Evolutionary conservation across 2,113 vertebrate species (phyloP).

Genomic region (Perca flavescens): DNA sequence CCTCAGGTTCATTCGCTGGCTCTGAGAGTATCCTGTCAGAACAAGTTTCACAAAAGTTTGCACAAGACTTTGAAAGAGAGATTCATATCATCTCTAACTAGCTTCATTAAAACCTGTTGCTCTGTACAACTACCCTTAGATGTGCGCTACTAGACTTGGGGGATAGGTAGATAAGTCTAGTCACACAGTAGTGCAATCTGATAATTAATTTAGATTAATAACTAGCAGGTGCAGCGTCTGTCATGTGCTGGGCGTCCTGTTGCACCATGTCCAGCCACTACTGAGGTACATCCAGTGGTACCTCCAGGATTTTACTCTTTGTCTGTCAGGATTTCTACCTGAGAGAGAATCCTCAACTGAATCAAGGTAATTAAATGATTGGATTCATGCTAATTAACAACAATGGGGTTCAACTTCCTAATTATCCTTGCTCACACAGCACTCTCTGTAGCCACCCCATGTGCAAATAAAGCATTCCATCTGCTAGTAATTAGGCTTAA

Average conservation of each 20-base stretch:
- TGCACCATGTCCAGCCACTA: slow-evolving; percentile 67
- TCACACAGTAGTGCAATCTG: slow-evolving; percentile 49
- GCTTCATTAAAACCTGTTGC: slow-evolving; percentile 31
- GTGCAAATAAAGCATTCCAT: slow-evolving; percentile 99
- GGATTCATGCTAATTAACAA: slow-evolving; percentile 99
- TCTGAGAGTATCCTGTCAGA: slow-evolving; percentile 84
- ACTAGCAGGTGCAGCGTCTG: slow-evolving; percentile 69
- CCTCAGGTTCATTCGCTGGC: slow-evolving; percentile 75
- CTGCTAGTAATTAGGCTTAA: slow-evolving; percentile 99
- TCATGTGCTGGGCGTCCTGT: slow-evolving; percentile 59
- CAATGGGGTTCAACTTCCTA: slow-evolving; percentile 99
- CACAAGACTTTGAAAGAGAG: slow-evolving; percentile 12
- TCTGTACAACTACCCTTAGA: slow-evolving; percentile 23
- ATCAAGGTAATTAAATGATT: slow-evolving; percentile 99
- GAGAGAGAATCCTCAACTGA: slow-evolving; percentile 87
- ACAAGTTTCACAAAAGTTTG: slow-evolving; percentile 27
- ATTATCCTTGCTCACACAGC: slow-evolving; percentile 99
- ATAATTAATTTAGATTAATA: slow-evolving; percentile 75
- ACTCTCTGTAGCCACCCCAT: slow-evolving; percentile 98
- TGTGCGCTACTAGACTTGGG: slow-evolving; percentile 25
- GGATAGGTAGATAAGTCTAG: slow-evolving; percentile 49
- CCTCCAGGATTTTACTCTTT: slow-evolving; percentile 70
- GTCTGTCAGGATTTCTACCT: slow-evolving; percentile 76
- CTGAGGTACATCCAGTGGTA: slow-evolving; percentile 67
- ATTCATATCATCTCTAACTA: slow-evolving; percentile 32